phyloP scores from a whole-genome alignment of 2,797 vertebrate genomes.

The Mormyrus proboscirostris region DNA sequence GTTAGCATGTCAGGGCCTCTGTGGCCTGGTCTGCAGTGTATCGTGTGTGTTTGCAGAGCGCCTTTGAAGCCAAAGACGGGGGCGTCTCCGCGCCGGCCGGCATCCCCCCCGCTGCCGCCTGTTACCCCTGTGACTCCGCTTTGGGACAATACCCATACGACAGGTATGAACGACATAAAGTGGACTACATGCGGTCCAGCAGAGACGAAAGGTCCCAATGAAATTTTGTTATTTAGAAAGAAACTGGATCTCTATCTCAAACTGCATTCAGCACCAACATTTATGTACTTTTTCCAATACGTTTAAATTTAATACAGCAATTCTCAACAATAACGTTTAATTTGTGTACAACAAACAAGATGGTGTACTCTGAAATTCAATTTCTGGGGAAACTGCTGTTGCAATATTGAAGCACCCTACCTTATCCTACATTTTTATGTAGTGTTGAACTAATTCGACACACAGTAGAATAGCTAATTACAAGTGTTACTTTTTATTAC shows the following conservation, averaged over 20 bases:
- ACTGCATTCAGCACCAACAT: neutral
- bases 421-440: neutral
- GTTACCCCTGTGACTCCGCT: slow-evolving; percentile 83
- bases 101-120: slow-evolving; percentile 70
- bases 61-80: slow-evolving; percentile 76
- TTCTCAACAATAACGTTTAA: neutral
- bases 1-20: neutral
- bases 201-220: neutral
- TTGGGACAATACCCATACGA: slow-evolving; percentile 88
- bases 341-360: neutral
- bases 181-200: neutral
- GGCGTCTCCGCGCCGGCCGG: slow-evolving; percentile 69
- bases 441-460: neutral
- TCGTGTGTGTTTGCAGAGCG: slow-evolving; percentile 58
- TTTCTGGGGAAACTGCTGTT: neutral
- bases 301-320: neutral
- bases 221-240: neutral
- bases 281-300: neutral
- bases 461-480: neutral
- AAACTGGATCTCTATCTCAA: neutral
- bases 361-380: neutral
- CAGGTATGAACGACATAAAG: slow-evolving; percentile 68
- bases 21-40: neutral
- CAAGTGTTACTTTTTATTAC: neutral
- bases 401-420: neutral